Conservation (phyloP, 2,888 invertebrate species). For the Macrophya annulata region DNA sequence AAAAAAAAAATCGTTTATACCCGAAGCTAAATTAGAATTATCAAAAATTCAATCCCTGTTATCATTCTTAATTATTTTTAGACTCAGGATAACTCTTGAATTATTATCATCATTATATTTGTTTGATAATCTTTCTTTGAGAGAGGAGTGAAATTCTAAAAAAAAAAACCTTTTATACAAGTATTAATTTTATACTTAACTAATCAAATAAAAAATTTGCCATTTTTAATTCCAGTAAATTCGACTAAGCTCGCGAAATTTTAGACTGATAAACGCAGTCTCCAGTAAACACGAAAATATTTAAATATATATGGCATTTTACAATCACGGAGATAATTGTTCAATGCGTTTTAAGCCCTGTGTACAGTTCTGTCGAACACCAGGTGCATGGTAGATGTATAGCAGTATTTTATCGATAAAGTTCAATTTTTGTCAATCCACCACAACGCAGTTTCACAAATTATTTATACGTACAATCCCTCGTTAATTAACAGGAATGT, state of each 20-base stretch:
- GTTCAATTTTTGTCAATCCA: slow-evolving; percentile 28
- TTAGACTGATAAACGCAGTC: not conserved
- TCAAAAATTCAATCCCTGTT: slow-evolving; percentile 5
- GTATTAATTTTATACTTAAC: not conserved
- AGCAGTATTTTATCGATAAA: not conserved
- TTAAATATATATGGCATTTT: not conserved
- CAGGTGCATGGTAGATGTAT: not conserved
- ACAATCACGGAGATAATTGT: slow-evolving; percentile 23
- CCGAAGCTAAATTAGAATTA: slow-evolving; percentile 12
- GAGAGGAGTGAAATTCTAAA: too few relatives aligned
- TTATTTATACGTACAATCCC: not conserved
- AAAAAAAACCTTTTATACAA: not conserved
- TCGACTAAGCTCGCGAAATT: not conserved
- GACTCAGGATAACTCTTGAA: not conserved
- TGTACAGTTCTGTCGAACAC: not conserved
- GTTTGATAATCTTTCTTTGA: not conserved
- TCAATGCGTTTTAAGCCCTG: slow-evolving; percentile 9
- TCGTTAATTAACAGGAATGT: not conserved
- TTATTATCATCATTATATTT: not conserved
- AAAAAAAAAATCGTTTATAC: slow-evolving; percentile 27
- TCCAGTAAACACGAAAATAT: not conserved
- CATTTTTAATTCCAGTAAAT: not conserved
- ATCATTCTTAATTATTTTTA: not conserved
- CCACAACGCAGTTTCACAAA: not conserved
- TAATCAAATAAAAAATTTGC: not conserved